These are phyloP conservation scores for Tanypteryx hageni DNA, from an alignment of 2,888 invertebrate genomes.

Conservation along the genomic window DNA sequence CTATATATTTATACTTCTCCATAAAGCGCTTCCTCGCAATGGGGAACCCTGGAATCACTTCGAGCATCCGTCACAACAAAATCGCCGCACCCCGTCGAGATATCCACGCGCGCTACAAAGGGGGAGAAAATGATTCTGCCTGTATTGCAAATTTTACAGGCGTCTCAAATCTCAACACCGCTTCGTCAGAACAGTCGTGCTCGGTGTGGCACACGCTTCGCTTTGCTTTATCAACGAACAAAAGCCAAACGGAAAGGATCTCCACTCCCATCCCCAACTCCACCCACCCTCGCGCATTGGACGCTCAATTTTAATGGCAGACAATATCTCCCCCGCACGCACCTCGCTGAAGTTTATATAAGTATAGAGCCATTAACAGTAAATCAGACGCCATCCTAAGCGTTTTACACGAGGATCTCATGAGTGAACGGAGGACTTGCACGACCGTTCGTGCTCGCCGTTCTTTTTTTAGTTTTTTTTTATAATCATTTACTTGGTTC, in stretches of 20 bases:
- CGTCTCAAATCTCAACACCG: not conserved
- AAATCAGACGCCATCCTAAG: constrained; percentile 20
- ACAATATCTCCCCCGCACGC: constrained; percentile 7
- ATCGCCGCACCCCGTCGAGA: not conserved
- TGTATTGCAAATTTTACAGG: constrained; percentile 22
- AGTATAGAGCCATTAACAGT: constrained; percentile 35
- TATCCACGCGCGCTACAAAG: not conserved
- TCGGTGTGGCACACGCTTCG: not conserved
- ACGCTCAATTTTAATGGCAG: constrained; percentile 19
- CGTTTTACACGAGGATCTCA: not conserved
- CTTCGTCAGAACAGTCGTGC: constrained; percentile 5
- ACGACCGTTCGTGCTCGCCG: not conserved
- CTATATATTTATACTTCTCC: no score
- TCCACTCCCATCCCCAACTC: not conserved
- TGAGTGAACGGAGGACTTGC: not conserved
- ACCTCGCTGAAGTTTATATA: not conserved
- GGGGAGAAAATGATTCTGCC: not conserved
- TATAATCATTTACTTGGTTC: not conserved
- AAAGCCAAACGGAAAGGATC: not conserved
- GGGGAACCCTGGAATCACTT: not conserved
- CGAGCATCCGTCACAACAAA: not conserved
- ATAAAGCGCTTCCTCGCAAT: not conserved
- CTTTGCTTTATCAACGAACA: constrained; percentile 18
- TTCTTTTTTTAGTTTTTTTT: not conserved
- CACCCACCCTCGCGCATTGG: not conserved